phyloP scores from a whole-genome alignment of 1,140 invertebrate species.

The Sitodiplosis mosellana region DNA sequence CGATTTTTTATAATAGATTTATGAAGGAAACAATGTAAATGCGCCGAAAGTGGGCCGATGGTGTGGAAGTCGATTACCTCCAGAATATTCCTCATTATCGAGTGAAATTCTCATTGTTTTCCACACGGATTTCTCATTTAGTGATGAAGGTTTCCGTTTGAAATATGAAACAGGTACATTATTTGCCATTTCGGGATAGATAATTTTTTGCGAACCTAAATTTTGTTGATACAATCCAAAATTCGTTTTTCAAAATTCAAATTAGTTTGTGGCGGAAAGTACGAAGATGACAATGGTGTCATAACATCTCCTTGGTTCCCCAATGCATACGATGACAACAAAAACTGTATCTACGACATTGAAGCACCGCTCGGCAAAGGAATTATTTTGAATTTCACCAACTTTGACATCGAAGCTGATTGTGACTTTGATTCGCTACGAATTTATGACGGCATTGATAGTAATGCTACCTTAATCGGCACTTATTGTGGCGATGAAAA shows the following conservation, averaged over 20 bases:
- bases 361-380: constrained; percentile 34
- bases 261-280: constrained; percentile 41
- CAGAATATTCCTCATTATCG: constrained; percentile 30
- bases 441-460: constrained; percentile 47
- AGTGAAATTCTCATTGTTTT: constrained; percentile 51
- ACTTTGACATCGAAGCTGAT: constrained; percentile 46
- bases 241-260: too few relatives aligned
- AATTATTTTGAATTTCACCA: constrained; percentile 42
- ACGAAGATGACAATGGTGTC: constrained; percentile 33
- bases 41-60: constrained; percentile 45
- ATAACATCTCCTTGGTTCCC: constrained; percentile 66
- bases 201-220: too few relatives aligned
- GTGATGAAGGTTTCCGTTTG: constrained; percentile 43
- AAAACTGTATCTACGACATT: constrained; percentile 58
- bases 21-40: constrained; percentile 41
- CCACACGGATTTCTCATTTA: constrained; percentile 33
- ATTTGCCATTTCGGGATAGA: neutral
- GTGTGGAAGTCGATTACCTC: constrained; percentile 37
- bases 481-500: constrained; percentile 39
- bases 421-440: constrained; percentile 29
- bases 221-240: too few relatives aligned
- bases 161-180: constrained; percentile 34
- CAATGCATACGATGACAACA: constrained; percentile 40
- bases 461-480: constrained; percentile 42
- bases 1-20: constrained; percentile 31